Evolutionary conservation across 1,140 invertebrate genomes (phyloP).

Genomic region (Brachionus angularis): DNA sequence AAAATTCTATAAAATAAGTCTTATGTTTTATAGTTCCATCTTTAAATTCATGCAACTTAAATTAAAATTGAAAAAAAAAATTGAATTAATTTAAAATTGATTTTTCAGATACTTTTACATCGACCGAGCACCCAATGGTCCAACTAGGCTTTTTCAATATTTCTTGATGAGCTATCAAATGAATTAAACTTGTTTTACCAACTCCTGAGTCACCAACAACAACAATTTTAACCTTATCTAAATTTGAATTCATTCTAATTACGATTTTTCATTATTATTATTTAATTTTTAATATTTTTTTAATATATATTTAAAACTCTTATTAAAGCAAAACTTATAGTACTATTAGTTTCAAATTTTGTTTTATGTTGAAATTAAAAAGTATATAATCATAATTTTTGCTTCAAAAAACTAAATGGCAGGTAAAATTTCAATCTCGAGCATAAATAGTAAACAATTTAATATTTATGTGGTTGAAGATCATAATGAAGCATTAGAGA

Average conservation of each 20-base stretch:
- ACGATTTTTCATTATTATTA: neutral
- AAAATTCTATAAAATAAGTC: constrained; percentile 87
- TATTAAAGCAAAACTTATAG: too few species aligned
- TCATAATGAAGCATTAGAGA: constrained; percentile 67
- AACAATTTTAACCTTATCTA: constrained; percentile 14
- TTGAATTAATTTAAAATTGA: neutral
- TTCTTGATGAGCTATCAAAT: constrained; percentile 81
- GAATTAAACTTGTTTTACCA: constrained; percentile 87
- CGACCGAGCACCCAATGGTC: constrained; percentile 89
- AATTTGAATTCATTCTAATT: constrained; percentile 28
- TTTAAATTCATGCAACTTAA: constrained; percentile 79
- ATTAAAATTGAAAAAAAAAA: constrained; percentile 41
- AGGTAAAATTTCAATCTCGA: too few species aligned
- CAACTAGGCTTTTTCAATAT: constrained; percentile 75
- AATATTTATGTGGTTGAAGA: constrained; percentile 64
- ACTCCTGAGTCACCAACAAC: constrained; percentile 65
- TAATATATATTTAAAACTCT: too few species aligned
- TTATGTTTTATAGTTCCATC: constrained; percentile 81
- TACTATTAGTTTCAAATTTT: too few species aligned
- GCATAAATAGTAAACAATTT: too few species aligned
- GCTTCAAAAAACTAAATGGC: too few species aligned
- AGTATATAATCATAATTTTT: too few species aligned
- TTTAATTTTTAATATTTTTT: too few species aligned
- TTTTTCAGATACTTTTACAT: constrained; percentile 73
- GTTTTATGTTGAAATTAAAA: too few species aligned